Conservation (phyloP, 1,140 invertebrate species). For the Melitaea cinxia region DNA sequence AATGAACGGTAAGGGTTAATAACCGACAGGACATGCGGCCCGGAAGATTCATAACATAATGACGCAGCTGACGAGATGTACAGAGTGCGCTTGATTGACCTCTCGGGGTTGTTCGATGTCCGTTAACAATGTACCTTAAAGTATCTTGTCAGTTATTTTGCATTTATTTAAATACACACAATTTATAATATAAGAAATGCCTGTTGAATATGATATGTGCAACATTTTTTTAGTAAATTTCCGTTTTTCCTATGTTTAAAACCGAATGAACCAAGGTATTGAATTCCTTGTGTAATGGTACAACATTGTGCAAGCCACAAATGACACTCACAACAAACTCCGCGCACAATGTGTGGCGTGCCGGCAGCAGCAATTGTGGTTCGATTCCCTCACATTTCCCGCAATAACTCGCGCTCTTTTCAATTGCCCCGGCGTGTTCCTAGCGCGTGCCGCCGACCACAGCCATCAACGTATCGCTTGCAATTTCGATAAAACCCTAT, state of each 20-base stretch:
- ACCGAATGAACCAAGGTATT: not conserved
- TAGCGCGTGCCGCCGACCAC: conserved; percentile 63
- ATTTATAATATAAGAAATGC: not conserved
- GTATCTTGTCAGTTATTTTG: not conserved
- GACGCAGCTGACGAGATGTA: conserved; percentile 25
- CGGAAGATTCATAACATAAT: conserved; percentile 54
- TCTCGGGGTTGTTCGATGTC: conserved; percentile 1
- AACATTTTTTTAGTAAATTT: too few species aligned
- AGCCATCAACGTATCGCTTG: conserved; percentile 53
- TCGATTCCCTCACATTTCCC: conserved; percentile 58
- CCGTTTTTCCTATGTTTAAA: not conserved
- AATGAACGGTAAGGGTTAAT: conserved; percentile 64
- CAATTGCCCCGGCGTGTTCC: conserved; percentile 67
- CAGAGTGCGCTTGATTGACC: conserved; percentile 25
- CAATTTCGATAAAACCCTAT: conserved; percentile 68
- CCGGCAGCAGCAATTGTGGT: conserved; percentile 60
- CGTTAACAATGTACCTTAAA: not conserved
- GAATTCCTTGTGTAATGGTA: not conserved
- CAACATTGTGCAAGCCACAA: conserved; percentile 2
- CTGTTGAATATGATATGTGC: not conserved
- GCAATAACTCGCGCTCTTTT: conserved; percentile 69
- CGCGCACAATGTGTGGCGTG: conserved; percentile 56
- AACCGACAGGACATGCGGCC: conserved; percentile 50
- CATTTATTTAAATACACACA: not conserved
- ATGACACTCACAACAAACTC: conserved; percentile 1